phyloP scores from a whole-genome alignment of 2,797 vertebrate species.

The Clarias pachynema region DNA sequence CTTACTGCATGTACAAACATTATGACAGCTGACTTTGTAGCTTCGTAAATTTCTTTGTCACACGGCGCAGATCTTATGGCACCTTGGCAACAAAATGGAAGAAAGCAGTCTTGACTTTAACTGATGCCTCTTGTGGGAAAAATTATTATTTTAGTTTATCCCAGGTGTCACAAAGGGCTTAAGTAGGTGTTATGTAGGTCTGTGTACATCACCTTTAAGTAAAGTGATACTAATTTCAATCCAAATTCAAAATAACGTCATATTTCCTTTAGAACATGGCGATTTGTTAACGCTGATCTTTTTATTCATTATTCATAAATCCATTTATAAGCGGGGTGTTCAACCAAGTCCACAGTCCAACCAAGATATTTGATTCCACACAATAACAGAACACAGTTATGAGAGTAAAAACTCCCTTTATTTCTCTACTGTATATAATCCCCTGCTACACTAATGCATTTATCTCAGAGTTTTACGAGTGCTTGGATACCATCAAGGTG shows the following conservation, averaged over 20 bases:
- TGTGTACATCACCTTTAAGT: neutral
- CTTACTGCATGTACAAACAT: neutral
- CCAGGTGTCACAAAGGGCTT: neutral
- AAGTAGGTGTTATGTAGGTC: neutral
- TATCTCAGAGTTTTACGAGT: too few species aligned
- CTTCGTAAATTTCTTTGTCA: neutral
- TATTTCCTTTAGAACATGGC: neutral
- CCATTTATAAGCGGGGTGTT: neutral
- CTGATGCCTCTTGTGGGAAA: neutral
- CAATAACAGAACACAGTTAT: too few species aligned
- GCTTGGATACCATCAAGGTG: too few species aligned
- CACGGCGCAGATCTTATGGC: neutral
- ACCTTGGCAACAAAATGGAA: neutral
- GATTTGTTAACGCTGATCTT: neutral
- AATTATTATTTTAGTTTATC: neutral
- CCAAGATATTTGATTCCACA: too few species aligned
- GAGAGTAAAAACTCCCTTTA: too few species aligned
- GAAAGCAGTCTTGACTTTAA: neutral
- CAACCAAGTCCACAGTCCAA: too few species aligned
- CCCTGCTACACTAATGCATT: too few species aligned
- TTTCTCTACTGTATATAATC: too few species aligned
- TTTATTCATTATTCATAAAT: neutral
- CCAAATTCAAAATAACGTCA: neutral
- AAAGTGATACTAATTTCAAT: neutral
- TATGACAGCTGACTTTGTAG: neutral